phyloP scores from a whole-genome alignment of 2,797 vertebrate species.

The Delichon dasypus region DNA sequence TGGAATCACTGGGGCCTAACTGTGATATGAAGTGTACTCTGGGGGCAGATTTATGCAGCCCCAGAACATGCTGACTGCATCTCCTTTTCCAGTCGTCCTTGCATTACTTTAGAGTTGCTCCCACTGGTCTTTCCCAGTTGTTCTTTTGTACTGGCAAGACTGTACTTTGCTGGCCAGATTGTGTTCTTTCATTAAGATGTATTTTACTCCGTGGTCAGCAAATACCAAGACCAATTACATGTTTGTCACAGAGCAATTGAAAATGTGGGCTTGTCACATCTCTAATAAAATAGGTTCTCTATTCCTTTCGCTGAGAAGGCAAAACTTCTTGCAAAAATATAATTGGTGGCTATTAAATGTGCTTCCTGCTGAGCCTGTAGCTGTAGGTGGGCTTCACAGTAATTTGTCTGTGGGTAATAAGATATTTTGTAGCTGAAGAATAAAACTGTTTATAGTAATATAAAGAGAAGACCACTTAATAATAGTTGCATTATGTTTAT shows the following conservation, averaged over 20 bases:
- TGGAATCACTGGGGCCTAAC: neutral
- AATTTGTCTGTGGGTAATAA: constrained; percentile 63
- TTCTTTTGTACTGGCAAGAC: neutral
- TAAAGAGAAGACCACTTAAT: constrained; percentile 57
- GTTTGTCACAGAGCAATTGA: constrained; percentile 38
- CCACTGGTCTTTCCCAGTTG: neutral
- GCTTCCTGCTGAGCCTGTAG: constrained; percentile 57
- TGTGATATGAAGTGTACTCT: neutral
- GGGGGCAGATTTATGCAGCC: neutral
- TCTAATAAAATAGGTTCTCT: constrained; percentile 33
- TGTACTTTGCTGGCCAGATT: neutral
- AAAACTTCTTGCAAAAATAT: constrained; percentile 47
- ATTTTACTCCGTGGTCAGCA: constrained; percentile 46
- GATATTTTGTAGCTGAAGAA: constrained; percentile 59
- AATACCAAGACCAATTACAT: constrained; percentile 1
- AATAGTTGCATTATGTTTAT: neutral
- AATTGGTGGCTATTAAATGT: constrained; percentile 52
- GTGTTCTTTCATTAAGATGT: neutral
- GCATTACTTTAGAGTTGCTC: neutral
- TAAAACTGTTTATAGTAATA: constrained; percentile 34
- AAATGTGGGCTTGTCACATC: constrained; percentile 52
- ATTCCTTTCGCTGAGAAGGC: constrained; percentile 53
- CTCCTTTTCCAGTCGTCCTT: neutral
- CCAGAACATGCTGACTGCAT: neutral
- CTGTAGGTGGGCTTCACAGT: constrained; percentile 64